phyloP scores from a whole-genome alignment of 2,888 invertebrate genomes.

The Stenodema calcarata region DNA sequence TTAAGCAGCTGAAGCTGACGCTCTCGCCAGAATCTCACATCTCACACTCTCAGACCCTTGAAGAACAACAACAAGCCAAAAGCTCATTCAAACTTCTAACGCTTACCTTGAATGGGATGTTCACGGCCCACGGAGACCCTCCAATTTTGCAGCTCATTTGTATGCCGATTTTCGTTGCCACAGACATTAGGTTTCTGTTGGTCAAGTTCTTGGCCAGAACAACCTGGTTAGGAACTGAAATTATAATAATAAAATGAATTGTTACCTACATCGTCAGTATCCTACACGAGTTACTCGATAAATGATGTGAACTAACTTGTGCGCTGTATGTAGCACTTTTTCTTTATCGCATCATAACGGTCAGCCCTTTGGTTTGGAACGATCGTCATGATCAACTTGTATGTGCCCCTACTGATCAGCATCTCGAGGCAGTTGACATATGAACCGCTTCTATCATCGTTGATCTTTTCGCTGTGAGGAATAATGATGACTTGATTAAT shows the following conservation, averaged over 20 bases:
- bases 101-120: conserved; percentile 67
- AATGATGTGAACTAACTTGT: conserved; percentile 62
- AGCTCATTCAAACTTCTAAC: too few relatives aligned
- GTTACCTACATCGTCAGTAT: not conserved
- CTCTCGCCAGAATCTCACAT: too few relatives aligned
- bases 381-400: conserved; percentile 67
- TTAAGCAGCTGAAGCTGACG: too few relatives aligned
- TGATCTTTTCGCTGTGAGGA: conserved; percentile 61
- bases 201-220: conserved; percentile 63
- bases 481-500: not conserved
- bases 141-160: conserved; percentile 94
- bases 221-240: conserved; percentile 62
- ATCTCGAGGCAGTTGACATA: conserved; percentile 70
- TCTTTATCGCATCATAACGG: conserved; percentile 86
- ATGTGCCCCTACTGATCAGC: not conserved
- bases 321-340: conserved; percentile 79
- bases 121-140: conserved; percentile 85
- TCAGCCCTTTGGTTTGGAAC: conserved; percentile 74
- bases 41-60: too few relatives aligned
- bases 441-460: conserved; percentile 68
- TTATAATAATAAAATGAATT: not conserved
- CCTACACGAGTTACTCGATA: too few relatives aligned
- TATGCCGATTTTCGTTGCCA: conserved; percentile 90
- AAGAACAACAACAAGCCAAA: too few relatives aligned
- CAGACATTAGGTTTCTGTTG: conserved; percentile 72